These are phyloP conservation scores for Pseudomyrmex concolor DNA, from an alignment of 1,140 invertebrate genomes.

Conservation along the genomic window DNA sequence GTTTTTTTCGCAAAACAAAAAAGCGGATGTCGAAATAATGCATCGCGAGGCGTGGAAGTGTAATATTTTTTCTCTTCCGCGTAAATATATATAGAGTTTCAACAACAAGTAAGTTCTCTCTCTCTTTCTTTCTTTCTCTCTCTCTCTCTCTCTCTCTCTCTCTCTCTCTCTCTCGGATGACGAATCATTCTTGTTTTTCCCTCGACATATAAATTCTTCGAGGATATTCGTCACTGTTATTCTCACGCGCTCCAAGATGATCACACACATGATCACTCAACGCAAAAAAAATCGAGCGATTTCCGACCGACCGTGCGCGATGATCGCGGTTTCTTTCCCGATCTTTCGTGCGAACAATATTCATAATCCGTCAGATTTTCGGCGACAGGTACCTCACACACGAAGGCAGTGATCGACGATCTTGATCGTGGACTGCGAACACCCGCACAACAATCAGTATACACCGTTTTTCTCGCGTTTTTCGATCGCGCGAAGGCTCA, in stretches of 20 bases:
- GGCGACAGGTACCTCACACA: constrained; percentile 46
- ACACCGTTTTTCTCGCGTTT: neutral
- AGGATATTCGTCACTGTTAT: no score
- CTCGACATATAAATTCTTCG: no score
- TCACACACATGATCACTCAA: no score
- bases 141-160: neutral
- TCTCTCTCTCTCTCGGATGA: neutral
- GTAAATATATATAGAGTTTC: neutral
- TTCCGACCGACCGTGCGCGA: neutral
- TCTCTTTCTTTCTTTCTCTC: no score
- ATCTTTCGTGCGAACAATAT: neutral
- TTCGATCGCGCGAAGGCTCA: neutral
- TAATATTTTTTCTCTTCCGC: neutral
- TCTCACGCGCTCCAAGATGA: no score
- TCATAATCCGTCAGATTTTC: neutral
- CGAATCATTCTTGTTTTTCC: no score
- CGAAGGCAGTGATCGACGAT: constrained; percentile 58
- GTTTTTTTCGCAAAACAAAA: neutral
- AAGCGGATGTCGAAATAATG: constrained; percentile 13
- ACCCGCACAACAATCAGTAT: constrained; percentile 44
- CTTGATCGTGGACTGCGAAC: constrained; percentile 27
- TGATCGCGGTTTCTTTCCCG: constrained; percentile 14
- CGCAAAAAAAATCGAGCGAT: neutral
- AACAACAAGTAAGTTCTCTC: neutral
- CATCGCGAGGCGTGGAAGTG: neutral